phyloP scores from a whole-genome alignment of 2,113 vertebrate genomes.

The Galbula dea region DNA sequence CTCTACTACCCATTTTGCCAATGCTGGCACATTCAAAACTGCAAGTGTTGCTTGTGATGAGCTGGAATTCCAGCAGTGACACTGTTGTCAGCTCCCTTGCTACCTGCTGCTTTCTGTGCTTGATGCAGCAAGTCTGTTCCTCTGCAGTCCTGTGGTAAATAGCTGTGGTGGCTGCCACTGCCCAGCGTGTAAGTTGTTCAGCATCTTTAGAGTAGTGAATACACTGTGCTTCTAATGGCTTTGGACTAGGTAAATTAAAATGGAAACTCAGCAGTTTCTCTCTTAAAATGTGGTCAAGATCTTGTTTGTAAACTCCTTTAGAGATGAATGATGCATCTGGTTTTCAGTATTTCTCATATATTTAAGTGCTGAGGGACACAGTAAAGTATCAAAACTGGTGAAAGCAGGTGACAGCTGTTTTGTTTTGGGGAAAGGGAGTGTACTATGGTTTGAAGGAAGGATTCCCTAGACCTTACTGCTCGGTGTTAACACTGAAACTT shows the following conservation, averaged over 20 bases:
- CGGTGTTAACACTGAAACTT: not conserved
- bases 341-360: not conserved
- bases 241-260: not conserved
- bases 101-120: not conserved
- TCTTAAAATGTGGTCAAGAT: not conserved
- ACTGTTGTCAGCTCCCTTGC: not conserved
- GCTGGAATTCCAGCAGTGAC: not conserved
- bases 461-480: not conserved
- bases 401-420: not conserved
- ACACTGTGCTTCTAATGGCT: not conserved
- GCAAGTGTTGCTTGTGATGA: not conserved
- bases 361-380: not conserved
- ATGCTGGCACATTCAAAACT: not conserved
- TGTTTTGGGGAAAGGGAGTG: not conserved
- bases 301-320: not conserved
- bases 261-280: not conserved
- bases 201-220: not conserved
- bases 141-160: rapidly evolving
- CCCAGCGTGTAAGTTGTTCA: not conserved
- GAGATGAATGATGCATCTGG: not conserved
- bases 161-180: not conserved
- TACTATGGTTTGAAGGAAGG: not conserved
- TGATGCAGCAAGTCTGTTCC: not conserved
- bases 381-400: not conserved
- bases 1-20: not conserved